phyloP scores from a whole-genome alignment of 2,797 vertebrate genomes.

The Crenuchus spilurus region DNA sequence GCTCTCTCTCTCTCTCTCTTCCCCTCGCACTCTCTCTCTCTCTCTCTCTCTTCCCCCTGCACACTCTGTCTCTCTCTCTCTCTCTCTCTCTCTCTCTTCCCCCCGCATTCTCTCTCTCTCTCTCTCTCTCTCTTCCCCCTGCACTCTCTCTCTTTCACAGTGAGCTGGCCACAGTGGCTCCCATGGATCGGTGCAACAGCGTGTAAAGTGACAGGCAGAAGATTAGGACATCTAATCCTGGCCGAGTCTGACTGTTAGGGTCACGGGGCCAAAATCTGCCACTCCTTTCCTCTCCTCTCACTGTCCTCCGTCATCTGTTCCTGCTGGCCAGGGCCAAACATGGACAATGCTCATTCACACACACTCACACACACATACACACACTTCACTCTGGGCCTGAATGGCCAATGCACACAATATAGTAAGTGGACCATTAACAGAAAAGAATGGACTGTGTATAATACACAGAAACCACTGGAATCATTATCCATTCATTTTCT shows the following conservation, averaged over 20 bases:
- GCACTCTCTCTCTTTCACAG: slow-evolving; percentile 43
- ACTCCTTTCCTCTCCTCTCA: slow-evolving; percentile 39
- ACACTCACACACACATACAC: slow-evolving; percentile 46
- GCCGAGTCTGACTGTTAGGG: slow-evolving; percentile 77
- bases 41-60: no score
- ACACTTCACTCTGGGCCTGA: slow-evolving; percentile 2
- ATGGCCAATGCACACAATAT: not conserved
- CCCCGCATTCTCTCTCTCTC: not conserved
- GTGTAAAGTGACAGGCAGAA: slow-evolving; percentile 83
- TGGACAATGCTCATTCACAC: slow-evolving; percentile 47
- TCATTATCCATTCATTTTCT: no score
- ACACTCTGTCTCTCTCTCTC: not conserved
- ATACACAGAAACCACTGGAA: no score
- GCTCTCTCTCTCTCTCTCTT: not conserved
- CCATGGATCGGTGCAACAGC: slow-evolving; percentile 72
- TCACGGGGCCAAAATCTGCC: slow-evolving; percentile 76
- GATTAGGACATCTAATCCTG: slow-evolving; percentile 81
- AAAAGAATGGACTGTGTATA: not conserved
- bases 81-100: not conserved
- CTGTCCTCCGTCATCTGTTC: slow-evolving; percentile 75
- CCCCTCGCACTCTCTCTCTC: not conserved
- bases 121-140: not conserved
- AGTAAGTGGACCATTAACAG: not conserved
- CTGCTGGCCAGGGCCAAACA: slow-evolving; percentile 71
- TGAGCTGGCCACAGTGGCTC: slow-evolving; percentile 63